A percentile compares a stretch with the other conserved stretches of the same genome.
Conservation (phyloP, 2,888 invertebrate species). For the Ichneumon xanthorius region DNA sequence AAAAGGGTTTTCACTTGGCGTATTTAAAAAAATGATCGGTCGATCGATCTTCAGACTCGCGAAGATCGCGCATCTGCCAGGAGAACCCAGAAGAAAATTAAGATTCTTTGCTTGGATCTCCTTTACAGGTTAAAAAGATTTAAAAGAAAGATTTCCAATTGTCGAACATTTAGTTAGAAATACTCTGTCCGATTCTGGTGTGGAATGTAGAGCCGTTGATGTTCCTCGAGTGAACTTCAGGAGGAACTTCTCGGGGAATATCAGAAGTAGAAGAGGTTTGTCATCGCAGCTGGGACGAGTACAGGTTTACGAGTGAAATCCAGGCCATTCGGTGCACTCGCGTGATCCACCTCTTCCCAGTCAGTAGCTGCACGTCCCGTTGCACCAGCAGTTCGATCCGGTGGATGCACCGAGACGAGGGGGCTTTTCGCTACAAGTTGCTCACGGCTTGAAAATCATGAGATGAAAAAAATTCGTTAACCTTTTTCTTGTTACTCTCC, state of each 20-base stretch:
- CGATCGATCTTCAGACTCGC: too few species aligned
- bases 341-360: slow-evolving; percentile 56
- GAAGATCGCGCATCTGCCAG: too few species aligned
- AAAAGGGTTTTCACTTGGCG: too few species aligned
- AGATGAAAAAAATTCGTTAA: slow-evolving; percentile 2
- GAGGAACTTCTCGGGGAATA: slow-evolving; percentile 28
- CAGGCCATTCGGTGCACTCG: slow-evolving; percentile 62
- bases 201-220: neutral
- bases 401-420: slow-evolving; percentile 41
- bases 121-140: too few species aligned
- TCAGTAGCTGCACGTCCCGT: slow-evolving; percentile 44
- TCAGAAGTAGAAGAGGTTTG: slow-evolving; percentile 38
- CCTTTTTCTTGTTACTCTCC: neutral
- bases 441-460: slow-evolving; percentile 35
- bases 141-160: neutral
- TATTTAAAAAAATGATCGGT: too few species aligned
- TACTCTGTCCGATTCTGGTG: neutral
- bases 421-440: neutral
- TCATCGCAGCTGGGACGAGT: slow-evolving; percentile 34
- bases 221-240: neutral
- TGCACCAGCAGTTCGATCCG: slow-evolving; percentile 39
- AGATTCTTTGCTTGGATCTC: too few species aligned
- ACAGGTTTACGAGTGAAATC: slow-evolving; percentile 62
- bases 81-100: too few species aligned
- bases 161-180: neutral